These are phyloP conservation scores for Drosophila orena DNA, from an alignment of 1,140 invertebrate species.

Conservation along the genomic window DNA sequence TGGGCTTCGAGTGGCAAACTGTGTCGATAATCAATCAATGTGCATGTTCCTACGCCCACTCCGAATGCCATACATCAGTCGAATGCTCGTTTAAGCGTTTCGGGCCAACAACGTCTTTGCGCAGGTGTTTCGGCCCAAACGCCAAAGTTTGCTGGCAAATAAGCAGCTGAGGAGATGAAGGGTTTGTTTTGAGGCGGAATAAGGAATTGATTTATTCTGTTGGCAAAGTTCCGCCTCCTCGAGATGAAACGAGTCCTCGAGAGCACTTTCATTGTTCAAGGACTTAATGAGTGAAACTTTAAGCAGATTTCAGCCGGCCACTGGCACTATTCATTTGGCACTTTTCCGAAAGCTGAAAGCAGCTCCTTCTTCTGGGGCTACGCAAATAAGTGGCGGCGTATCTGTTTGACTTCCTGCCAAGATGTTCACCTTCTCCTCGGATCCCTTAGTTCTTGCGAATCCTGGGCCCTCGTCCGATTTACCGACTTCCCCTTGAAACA, in stretches of 20 bases:
- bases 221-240: slow-evolving; percentile 43
- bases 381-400: slow-evolving; percentile 18
- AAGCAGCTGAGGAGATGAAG: slow-evolving; percentile 44
- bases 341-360: slow-evolving; percentile 9
- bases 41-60: slow-evolving; percentile 18
- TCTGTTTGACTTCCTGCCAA: slow-evolving; percentile 43
- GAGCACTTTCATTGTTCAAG: slow-evolving; percentile 50
- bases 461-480: slow-evolving; percentile 12
- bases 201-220: slow-evolving; percentile 57
- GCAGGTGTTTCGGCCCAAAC: slow-evolving; percentile 39
- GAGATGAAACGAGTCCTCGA: slow-evolving; percentile 17
- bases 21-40: slow-evolving; percentile 77
- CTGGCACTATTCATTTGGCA: slow-evolving; percentile 45
- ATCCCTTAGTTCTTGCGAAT: slow-evolving; percentile 1
- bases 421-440: slow-evolving; percentile 18
- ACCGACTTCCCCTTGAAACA: slow-evolving; percentile 4
- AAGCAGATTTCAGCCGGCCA: slow-evolving; percentile 37
- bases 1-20: slow-evolving; percentile 60
- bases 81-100: slow-evolving; percentile 42
- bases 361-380: background rate
- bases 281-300: slow-evolving; percentile 55
- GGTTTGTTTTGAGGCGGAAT: slow-evolving; percentile 28
- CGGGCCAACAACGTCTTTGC: slow-evolving; percentile 4
- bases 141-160: slow-evolving; percentile 55
- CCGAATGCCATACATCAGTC: slow-evolving; percentile 4